Evolutionary conservation across 2,113 vertebrate genomes (phyloP).

Genomic region (Ia io): DNA sequence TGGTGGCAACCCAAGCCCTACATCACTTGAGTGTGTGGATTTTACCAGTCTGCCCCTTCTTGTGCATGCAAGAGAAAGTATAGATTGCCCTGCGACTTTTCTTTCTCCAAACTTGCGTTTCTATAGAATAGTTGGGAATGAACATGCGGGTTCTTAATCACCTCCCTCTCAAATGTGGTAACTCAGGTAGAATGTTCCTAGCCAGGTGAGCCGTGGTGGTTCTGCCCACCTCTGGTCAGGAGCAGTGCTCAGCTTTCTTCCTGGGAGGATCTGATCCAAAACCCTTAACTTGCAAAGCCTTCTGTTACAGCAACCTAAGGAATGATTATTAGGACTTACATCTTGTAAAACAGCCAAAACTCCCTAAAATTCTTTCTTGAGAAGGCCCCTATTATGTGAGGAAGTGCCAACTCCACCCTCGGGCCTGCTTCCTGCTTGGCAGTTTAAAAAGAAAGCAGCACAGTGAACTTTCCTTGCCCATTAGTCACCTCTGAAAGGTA

Average conservation of each 20-base stretch:
- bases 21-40: accelerated
- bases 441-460: conserved; percentile 13
- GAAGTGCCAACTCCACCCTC: conserved; percentile 11
- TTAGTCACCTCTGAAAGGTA: conserved; percentile 44
- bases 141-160: background rate
- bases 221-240: accelerated
- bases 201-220: accelerated
- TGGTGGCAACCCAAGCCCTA: background rate
- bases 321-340: background rate
- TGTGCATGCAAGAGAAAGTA: background rate
- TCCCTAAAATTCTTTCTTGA: conserved; percentile 24
- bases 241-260: background rate
- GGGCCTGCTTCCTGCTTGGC: conserved; percentile 34
- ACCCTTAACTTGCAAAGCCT: background rate
- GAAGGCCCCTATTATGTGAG: background rate
- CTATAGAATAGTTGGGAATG: background rate
- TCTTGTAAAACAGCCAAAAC: background rate
- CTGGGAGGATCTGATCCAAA: background rate
- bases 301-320: background rate
- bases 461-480: background rate
- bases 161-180: too few relatives aligned
- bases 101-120: background rate
- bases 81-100: background rate
- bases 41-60: background rate
- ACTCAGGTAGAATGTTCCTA: background rate